Evolutionary conservation across 1,140 invertebrate species (phyloP), one percentile per base, ranked within the genome.

Genomic region (Temnothorax longispinosus): DNA sequence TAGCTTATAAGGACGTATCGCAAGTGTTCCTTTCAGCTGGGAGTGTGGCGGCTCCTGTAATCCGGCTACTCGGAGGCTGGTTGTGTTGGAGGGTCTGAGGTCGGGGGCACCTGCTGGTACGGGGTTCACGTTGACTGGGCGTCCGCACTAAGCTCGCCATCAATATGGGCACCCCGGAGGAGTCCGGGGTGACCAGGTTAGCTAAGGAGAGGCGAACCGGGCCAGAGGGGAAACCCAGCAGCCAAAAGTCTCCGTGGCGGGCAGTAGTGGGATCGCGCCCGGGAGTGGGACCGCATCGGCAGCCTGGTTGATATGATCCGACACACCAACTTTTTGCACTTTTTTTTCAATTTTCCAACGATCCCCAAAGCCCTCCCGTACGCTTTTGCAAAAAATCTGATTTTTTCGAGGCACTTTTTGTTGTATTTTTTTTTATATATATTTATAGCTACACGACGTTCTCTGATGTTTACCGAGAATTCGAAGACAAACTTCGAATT

Each of bases 211-310:
- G 97, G 97, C 97, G 98, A 96, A 99, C 96, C 97, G 98, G 98
- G 98, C 98, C 98, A 99, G 98, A 97, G 97, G 97, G 98, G 98
- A 97, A 98, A 99, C 97, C 97, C 97, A 98, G 98, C 98, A 98
- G 98, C 98, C 98, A 98, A 98, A 98, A 99, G 98, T 97, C 97
- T 97, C 98, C 98, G 98, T 98, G 98, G 97, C 96, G 97, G 96
- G 97, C 98, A 98, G 98, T 98, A 99, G 98, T 98, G 98, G 98
- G 98, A 98, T 98, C 97, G 98, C 98, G 97, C 97, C 98, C 96
- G 98, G 98, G 98, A 99, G 98, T 98, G 97, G 96, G 96, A 96
- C 96, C 96, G 96, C 96, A 96, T 96, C 96, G 95, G 95, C 96
- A 98, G 98, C 98, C 98, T 96, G 96, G 96, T 96, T 97, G 97